Base-by-base conservation (phyloP, 2,113 vertebrate species). In the Barbus barbus region DNA sequence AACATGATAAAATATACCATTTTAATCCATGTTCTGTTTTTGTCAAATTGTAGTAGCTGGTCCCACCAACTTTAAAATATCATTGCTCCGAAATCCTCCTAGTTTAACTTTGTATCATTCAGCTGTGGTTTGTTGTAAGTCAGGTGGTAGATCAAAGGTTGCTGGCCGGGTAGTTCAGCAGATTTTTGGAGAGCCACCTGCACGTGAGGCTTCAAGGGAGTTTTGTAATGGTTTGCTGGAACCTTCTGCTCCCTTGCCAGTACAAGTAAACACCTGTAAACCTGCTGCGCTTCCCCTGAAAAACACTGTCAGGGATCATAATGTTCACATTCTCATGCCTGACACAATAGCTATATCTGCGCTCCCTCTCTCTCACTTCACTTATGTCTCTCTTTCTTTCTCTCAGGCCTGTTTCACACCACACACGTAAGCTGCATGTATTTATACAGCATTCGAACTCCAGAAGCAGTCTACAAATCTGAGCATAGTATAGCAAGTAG, bases 201-300 rank as follows among this genome's bases (percentile, higher is more conserved):
- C 38, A 33, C 20, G 22, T 38, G 9, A 9, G 9, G 22, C 14
- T 41, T 86, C 51, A 78, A 63, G 53, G 75, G 33, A 44, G 16
- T 53, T 82, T 75, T 80, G 20, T 82, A 82, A 78, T 51, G 63
- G 53, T 58, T 33, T 63, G 33, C 24, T 65, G 31, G 63, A 79
- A 61, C 44, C 22, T 61, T 31, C 58, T 1, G 22, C 38, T 82
- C 78, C n/a, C 48, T 81, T 22, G 58, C 41, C 28, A 76, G 28
- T 76, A 38, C 65, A 9, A 72, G 20, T 84, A 82, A 82, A 87
- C 73, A 87, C 78, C 76, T 83, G 76, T 86, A 56, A 83, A 28
- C 38, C 44, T 44, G 11, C 67, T 61, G 7, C 16, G 5, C 28
- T 65, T 44, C 18, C 9, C 9, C 36, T 69, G 2, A 67, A 28